Percentiles rank a stretch among this genome's conserved stretches.
These are phyloP conservation scores for Cebidichthys violaceus DNA, from an alignment of 2,113 vertebrate genomes.

Conservation along the genomic window DNA sequence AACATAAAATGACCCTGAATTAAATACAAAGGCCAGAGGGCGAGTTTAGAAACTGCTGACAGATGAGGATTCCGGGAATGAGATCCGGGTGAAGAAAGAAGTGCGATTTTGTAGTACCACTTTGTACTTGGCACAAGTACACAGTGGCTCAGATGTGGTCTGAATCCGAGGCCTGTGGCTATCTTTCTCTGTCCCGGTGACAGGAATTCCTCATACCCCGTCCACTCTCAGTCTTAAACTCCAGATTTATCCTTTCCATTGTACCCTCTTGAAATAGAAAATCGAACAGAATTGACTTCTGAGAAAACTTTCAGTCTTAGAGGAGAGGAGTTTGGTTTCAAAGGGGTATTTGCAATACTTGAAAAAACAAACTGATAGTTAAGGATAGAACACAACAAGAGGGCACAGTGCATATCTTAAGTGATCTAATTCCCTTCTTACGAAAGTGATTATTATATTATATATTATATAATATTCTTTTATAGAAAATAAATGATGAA, in stretches of 20 bases:
- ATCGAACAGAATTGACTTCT: slow-evolving; percentile 53
- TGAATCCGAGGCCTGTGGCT: slow-evolving; percentile 16
- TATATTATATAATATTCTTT: slow-evolving; percentile 1
- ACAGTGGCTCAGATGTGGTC: slow-evolving; percentile 39
- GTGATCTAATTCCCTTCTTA: neutral
- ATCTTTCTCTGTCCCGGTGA: slow-evolving; percentile 18
- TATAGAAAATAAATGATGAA: neutral
- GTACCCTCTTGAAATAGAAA: slow-evolving; percentile 60
- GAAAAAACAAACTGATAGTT: neutral
- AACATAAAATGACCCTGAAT: slow-evolving; percentile 43
- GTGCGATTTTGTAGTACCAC: slow-evolving; percentile 45
- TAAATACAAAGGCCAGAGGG: slow-evolving; percentile 37
- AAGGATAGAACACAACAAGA: neutral
- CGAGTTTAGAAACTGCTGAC: slow-evolving; percentile 37
- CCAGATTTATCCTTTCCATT: slow-evolving; percentile 28
- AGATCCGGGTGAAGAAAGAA: slow-evolving; percentile 38
- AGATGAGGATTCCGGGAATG: slow-evolving; percentile 39
- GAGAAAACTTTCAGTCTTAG: slow-evolving; percentile 25
- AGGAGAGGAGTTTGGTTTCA: slow-evolving; percentile 47
- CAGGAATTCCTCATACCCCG: slow-evolving; percentile 39
- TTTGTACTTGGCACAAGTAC: slow-evolving; percentile 54
- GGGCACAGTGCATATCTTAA: neutral
- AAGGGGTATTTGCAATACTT: neutral
- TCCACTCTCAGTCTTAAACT: slow-evolving; percentile 18
- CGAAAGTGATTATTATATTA: neutral